Conservation (phyloP, 2,888 invertebrate species). For the Acleris emargana region DNA sequence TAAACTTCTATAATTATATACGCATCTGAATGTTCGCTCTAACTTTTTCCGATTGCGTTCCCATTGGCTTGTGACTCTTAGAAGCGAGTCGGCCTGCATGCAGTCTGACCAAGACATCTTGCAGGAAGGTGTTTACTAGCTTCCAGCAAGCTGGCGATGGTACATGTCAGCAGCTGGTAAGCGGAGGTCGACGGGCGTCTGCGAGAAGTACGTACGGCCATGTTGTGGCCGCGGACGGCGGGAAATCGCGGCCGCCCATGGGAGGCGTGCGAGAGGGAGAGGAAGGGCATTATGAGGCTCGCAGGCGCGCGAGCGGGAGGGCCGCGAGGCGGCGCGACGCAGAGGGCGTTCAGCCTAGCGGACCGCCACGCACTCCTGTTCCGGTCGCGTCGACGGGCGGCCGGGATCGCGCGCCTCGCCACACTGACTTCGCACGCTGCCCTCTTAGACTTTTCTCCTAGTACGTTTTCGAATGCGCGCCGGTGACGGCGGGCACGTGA, state of each 20-base stretch:
- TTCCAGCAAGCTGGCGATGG: constrained; percentile 46
- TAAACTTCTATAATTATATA: too few relatives aligned
- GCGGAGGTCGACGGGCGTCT: constrained; percentile 51
- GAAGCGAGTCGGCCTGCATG: not conserved
- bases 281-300: constrained; percentile 57
- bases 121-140: constrained; percentile 28
- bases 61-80: too few relatives aligned
- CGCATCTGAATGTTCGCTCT: too few relatives aligned
- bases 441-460: constrained; percentile 71
- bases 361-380: constrained; percentile 80
- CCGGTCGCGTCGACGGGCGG: constrained; percentile 83
- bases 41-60: too few relatives aligned
- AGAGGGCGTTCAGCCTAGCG: constrained; percentile 81
- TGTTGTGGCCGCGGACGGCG: constrained; percentile 77
- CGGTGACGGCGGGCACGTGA: constrained; percentile 78
- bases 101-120: constrained; percentile 12
- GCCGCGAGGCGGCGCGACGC: constrained; percentile 83
- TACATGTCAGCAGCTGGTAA: constrained; percentile 58
- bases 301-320: constrained; percentile 63
- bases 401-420: constrained; percentile 79
- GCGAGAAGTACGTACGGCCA: constrained; percentile 70
- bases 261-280: constrained; percentile 76
- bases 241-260: constrained; percentile 83
- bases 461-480: constrained; percentile 78
- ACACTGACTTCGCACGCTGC: constrained; percentile 72